Percentiles rank a stretch among this genome's conserved stretches.
These are phyloP conservation scores for Aphelenchoides bicaudatus DNA, from an alignment of 2,888 invertebrate genomes.

Conservation along the genomic window DNA sequence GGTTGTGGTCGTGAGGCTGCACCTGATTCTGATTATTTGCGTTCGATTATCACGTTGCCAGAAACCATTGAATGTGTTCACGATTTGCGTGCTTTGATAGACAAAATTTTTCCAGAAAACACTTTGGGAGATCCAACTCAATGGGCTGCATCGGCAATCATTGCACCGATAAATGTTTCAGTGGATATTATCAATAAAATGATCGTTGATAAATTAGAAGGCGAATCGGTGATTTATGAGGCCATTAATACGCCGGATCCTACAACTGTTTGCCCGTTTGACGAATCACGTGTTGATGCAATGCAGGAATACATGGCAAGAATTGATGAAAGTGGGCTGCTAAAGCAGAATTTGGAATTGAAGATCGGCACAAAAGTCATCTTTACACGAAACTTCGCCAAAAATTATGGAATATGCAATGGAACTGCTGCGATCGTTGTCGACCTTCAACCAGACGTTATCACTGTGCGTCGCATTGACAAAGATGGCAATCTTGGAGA, in stretches of 20 bases:
- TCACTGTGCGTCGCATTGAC: background rate
- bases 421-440: slow-evolving; percentile 31
- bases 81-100: background rate
- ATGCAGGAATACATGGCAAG: background rate
- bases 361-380: slow-evolving; percentile 13
- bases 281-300: no score
- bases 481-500: slow-evolving; percentile 15
- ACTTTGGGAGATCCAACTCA: background rate
- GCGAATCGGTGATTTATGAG: slow-evolving; percentile 3
- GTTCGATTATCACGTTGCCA: background rate
- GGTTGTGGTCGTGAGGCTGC: slow-evolving; percentile 22
- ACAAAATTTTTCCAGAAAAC: background rate
- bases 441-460: slow-evolving; percentile 10
- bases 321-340: background rate
- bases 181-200: slow-evolving; percentile 3
- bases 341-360: background rate
- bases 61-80: background rate
- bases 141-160: background rate
- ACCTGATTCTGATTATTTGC: background rate
- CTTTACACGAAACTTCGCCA: slow-evolving; percentile 3
- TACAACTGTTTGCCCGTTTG: background rate
- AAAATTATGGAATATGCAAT: slow-evolving; percentile 33
- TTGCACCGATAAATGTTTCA: slow-evolving; percentile 10
- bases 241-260: background rate
- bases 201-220: background rate